A percentile compares a stretch with the other conserved stretches of the same genome.
Evolutionary conservation across 2,797 vertebrate genomes (phyloP).

Genomic region (Anguilla marmorata): DNA sequence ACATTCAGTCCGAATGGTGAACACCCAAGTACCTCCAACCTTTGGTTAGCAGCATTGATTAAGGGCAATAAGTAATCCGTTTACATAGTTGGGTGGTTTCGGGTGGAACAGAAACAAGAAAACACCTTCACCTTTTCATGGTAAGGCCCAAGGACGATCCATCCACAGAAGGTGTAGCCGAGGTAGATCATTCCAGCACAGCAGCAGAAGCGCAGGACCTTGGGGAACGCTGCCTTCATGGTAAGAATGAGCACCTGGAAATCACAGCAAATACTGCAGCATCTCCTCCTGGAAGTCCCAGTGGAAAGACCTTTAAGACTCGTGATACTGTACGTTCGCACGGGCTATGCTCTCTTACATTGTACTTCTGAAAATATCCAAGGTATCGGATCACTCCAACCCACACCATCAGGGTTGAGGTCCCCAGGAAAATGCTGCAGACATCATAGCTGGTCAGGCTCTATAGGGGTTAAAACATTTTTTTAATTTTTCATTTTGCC

Average conservation of each 20-base stretch:
- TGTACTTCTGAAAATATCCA: constrained; percentile 97
- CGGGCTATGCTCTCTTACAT: constrained; percentile 72
- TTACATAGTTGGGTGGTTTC: not conserved
- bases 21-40: not conserved
- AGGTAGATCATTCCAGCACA: constrained; percentile 98
- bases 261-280: constrained; percentile 5
- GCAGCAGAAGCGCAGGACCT: constrained; percentile 93
- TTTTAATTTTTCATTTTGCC: constrained; percentile 2
- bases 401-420: constrained; percentile 92
- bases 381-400: constrained; percentile 95
- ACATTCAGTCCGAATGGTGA: not conserved
- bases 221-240: constrained; percentile 91
- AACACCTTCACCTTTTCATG: constrained; percentile 84
- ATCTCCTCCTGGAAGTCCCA: not conserved
- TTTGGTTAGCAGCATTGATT: not conserved
- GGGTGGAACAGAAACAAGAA: not conserved
- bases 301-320: not conserved
- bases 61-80: not conserved
- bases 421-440: constrained; percentile 96
- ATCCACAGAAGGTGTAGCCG: constrained; percentile 97
- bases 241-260: constrained; percentile 91
- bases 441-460: constrained; percentile 91
- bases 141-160: constrained; percentile 95
- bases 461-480: constrained; percentile 57
- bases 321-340: not conserved